Conservation (phyloP, 2,113 vertebrate genomes). For the Agelaius phoeniceus region DNA sequence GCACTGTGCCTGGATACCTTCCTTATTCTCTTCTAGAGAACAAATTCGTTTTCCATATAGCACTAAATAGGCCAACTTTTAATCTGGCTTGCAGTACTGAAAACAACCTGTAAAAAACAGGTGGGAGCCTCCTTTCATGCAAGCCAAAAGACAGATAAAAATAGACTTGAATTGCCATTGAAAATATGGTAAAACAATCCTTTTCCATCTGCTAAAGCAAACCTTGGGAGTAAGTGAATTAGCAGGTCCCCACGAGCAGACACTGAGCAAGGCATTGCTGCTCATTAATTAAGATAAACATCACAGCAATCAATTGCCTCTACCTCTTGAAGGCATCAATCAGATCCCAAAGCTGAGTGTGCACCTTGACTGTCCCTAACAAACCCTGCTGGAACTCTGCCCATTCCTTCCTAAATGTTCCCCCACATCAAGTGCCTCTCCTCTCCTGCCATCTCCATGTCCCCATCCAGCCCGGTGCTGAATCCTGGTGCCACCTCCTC, state of each 20-base stretch:
- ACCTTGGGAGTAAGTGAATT: conserved; percentile 64
- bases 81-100: conserved; percentile 40
- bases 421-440: background rate
- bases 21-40: background rate
- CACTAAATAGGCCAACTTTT: conserved; percentile 3
- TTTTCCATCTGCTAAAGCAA: conserved; percentile 75
- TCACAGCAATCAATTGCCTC: conserved; percentile 4
- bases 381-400: background rate
- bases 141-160: conserved; percentile 76
- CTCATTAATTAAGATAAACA: conserved; percentile 64
- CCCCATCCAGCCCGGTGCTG: accelerated
- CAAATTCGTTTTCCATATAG: conserved; percentile 63
- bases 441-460: background rate
- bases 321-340: conserved; percentile 38
- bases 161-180: conserved; percentile 71
- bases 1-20: background rate
- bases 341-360: conserved; percentile 21
- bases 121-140: conserved; percentile 67
- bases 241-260: conserved; percentile 51
- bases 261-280: conserved; percentile 7
- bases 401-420: background rate
- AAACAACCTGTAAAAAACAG: conserved; percentile 79
- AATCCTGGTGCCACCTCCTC: background rate
- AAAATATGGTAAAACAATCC: conserved; percentile 74
- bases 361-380: background rate